Evolutionary conservation across 1,140 invertebrate species (phyloP), one percentile per base, ranked within the genome.

Genomic region (Leptonema lineaticorne): DNA sequence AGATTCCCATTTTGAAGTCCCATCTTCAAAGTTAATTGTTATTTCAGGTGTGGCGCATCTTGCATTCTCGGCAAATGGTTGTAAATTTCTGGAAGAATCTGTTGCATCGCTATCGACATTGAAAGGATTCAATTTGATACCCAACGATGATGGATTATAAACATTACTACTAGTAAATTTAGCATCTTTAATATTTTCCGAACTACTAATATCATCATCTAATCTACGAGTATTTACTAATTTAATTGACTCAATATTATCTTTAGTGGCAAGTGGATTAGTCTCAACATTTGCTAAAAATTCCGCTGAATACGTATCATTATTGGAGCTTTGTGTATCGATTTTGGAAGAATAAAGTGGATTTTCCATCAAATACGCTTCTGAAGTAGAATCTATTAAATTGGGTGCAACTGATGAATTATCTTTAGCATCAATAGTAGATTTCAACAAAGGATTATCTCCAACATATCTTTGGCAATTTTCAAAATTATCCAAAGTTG

Each of bases 31-130:
- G 11, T 79, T 76, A 53, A 89, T 84, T 7, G 83, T 84, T 58
- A 91, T 91, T 75, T 92, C 89, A 0, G 90, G 89, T 46, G 86
- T 86, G 18, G 82, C 75, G 14, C 84, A 78, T 76, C 81, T 64
- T 70, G 81, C 59, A 30, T 75, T 73, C 16, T 78, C 26, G n/a
- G 63, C 46, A 30, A 67, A 72, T 63, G 67, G 63, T 20, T 68
- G 27, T 7, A 41, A 64, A 14, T 62, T 62, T 5, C 46, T 16
- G 45, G 45, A 16, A 9, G 22, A 29, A 37, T 37, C 50, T 24
- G 57, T 30, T 0, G 16, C 14, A 4, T 71, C 72, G 5, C 69
- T 68, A 16, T 79, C 78, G 5, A 72, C 45, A 67, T 81, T 81
- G 80, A 79, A 87, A n/a, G 74, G 84, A 76, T 74, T 88, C 75